Percentiles rank a stretch among this genome's conserved stretches.
phyloP scores from a whole-genome alignment of 2,888 invertebrate species.

The Drosophila pseudotalamancana region DNA sequence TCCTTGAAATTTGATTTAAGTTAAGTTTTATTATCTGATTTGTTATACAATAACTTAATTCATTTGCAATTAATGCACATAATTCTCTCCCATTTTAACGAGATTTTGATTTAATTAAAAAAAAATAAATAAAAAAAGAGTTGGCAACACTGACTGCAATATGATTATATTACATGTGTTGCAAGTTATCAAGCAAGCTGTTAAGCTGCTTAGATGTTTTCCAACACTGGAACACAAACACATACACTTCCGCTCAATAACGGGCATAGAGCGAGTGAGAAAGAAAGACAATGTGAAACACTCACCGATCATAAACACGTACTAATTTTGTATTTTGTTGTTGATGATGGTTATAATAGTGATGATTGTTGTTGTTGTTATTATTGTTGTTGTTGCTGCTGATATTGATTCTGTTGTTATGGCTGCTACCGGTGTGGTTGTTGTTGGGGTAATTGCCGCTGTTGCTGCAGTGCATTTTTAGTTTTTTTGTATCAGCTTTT shows the following conservation, averaged over 20 bases:
- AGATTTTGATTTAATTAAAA: neutral
- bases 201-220: neutral
- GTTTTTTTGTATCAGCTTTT: conserved; percentile 7
- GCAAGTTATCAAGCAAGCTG: neutral
- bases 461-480: conserved; percentile 62
- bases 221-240: conserved; percentile 12
- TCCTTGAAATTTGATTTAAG: neutral
- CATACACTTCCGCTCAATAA: conserved; percentile 8
- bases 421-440: conserved; percentile 31
- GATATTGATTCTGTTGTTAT: conserved; percentile 49
- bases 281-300: conserved; percentile 18
- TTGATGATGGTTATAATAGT: conserved; percentile 28
- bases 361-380: conserved; percentile 26
- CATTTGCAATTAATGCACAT: neutral
- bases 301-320: conserved; percentile 67
- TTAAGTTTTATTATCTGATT: neutral
- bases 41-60: too few relatives aligned
- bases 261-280: neutral
- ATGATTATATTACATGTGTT: neutral
- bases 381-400: conserved; percentile 44
- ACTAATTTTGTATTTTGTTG: conserved; percentile 47
- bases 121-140: too few relatives aligned
- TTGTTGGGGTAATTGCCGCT: conserved; percentile 47
- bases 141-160: neutral
- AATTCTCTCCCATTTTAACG: too few relatives aligned